Base-by-base conservation (phyloP, 2,797 vertebrate species). In the Lemur catta region DNA sequence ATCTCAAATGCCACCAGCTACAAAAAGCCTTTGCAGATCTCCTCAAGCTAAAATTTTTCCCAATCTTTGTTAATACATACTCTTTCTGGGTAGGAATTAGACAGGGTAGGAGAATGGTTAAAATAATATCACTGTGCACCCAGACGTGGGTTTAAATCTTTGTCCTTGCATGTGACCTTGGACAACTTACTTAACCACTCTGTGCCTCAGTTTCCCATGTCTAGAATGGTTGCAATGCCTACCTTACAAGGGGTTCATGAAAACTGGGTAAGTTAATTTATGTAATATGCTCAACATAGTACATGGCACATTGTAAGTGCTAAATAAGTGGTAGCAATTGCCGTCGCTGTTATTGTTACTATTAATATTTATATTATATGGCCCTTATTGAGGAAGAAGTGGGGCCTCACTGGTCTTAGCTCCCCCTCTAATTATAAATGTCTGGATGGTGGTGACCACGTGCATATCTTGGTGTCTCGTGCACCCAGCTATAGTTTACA, bases 211-310 rank as follows among this genome's bases (percentile, higher is more conserved):
- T 65, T 85, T 85, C 52, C 65, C 26, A 10, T 33, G 28, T 87
- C 50, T 75, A 15, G 84, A 76, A 61, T 12, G 35, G 24, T 48
- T 52, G 46, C 1, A 6, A 52, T 5, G 20, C 5, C 41, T 38
- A 5, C 30, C 38, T 90, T 75, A 30, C 46, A 30, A 72, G 12
- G n/a, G 2, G 17, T 3, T 50, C 38, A 8, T 38, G 26, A 52
- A 80, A 95, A 46, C 38, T 28, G 0, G 5, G 0, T 7, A 6
- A 59, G n/a, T 81, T 76, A 20, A 35, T 74, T 67, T 59, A 33
- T 0, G 0, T 35, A 13, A 74, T 13, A n/a, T 11, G 18, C 30
- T 48, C 41, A 10, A 14, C n/a, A 17, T 1, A 9, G 10, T 18
- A 22, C 35, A 63, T 43, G 20, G 8, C 4, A 11, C 8, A 17